Conservation (phyloP, 2,797 vertebrate species). For the Heterohyrax brucei region DNA sequence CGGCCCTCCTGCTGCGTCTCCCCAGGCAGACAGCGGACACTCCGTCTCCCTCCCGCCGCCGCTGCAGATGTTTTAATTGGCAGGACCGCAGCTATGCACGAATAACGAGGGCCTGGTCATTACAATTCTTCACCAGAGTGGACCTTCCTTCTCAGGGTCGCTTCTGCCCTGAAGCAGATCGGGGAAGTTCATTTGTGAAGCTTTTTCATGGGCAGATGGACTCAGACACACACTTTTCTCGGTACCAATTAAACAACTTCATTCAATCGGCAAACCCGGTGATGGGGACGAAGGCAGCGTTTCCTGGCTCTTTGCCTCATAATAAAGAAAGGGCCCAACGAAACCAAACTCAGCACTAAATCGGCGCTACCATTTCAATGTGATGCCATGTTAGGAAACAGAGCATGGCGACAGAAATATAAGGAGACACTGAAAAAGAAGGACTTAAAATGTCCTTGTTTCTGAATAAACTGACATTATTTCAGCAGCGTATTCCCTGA, state of each 20-base stretch:
- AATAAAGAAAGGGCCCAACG: neutral
- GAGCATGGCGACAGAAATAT: neutral
- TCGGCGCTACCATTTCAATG: neutral
- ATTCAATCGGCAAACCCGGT: neutral
- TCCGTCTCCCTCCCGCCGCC: neutral
- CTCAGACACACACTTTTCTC: neutral
- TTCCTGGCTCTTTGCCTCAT: neutral
- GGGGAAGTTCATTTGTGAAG: neutral
- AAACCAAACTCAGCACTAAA: neutral
- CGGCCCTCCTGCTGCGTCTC: neutral
- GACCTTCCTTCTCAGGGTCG: neutral
- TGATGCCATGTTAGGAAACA: neutral
- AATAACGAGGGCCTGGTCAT: neutral
- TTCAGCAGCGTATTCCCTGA: neutral
- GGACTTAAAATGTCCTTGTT: neutral
- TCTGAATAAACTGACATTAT: neutral
- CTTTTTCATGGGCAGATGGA: neutral
- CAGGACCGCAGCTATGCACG: neutral
- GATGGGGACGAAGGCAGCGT: neutral
- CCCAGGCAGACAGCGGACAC: neutral
- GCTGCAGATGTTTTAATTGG: neutral
- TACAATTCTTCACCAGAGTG: constrained; percentile 38
- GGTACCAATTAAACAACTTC: neutral
- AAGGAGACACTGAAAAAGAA: neutral
- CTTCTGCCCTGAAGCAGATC: neutral